These are phyloP conservation scores for Emberiza fucata DNA, from an alignment of 2,113 vertebrate species.

Conservation along the genomic window DNA sequence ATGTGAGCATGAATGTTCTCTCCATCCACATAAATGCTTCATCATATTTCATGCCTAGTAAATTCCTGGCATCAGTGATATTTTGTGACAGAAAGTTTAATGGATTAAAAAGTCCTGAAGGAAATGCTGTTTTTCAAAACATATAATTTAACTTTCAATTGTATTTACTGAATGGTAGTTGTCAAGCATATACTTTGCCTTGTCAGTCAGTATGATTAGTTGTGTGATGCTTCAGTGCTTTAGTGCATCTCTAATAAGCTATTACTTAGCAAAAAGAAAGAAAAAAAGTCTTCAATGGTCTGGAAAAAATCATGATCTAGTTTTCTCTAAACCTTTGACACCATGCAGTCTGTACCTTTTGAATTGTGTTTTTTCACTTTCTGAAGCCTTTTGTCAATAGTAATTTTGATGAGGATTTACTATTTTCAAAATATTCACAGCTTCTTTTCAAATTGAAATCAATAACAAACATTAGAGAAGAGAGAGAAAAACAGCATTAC, in stretches of 20 bases:
- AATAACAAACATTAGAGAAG: background rate
- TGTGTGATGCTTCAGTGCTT: background rate
- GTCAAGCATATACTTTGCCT: background rate
- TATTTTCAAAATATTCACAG: constrained; percentile 40
- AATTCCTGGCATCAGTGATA: background rate
- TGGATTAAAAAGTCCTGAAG: constrained; percentile 15
- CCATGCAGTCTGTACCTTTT: background rate
- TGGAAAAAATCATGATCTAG: background rate
- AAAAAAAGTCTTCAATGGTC: background rate
- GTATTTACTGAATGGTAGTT: constrained; percentile 19
- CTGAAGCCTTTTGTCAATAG: background rate
- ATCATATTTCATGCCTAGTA: background rate
- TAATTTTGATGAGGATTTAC: background rate
- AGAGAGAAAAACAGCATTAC: background rate
- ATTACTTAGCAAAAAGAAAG: background rate
- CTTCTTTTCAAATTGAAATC: constrained; percentile 30
- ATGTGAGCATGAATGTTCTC: background rate
- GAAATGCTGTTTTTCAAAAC: constrained; percentile 16
- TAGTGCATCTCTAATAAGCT: background rate
- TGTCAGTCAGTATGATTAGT: constrained; percentile 22
- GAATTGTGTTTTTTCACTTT: background rate
- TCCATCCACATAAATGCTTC: background rate
- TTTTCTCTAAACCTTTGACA: constrained; percentile 11
- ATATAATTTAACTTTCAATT: constrained; percentile 13
- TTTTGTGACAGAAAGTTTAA: constrained; percentile 12